A percentile compares a stretch with the other conserved stretches of the same genome.
Conservation (phyloP, 1,140 invertebrate genomes). For the Zaprionus gabonicus region DNA sequence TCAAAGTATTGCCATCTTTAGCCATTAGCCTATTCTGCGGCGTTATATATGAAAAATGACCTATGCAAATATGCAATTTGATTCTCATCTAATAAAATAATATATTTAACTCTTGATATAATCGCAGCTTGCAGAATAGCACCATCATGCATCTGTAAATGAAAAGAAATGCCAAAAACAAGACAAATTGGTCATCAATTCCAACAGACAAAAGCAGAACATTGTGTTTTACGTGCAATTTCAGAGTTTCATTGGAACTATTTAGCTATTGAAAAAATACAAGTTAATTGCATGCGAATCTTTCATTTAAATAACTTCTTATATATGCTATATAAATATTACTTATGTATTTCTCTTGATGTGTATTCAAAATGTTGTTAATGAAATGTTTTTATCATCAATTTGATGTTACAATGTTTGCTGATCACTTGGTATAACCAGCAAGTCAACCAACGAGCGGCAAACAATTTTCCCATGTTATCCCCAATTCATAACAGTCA, state of each 20-base stretch:
- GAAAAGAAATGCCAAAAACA: constrained; percentile 25
- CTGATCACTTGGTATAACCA: constrained; percentile 6
- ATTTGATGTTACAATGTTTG: constrained; percentile 29
- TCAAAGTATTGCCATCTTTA: constrained; percentile 79
- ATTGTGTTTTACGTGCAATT: constrained; percentile 10
- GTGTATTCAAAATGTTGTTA: constrained; percentile 40
- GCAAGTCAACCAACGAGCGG: background rate
- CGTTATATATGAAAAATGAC: constrained; percentile 3
- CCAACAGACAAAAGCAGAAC: constrained; percentile 7
- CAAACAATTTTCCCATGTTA: background rate
- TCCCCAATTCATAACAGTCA: background rate
- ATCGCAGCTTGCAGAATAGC: constrained; percentile 83
- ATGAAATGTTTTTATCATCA: constrained; percentile 15
- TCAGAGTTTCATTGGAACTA: constrained; percentile 23
- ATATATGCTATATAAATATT: background rate
- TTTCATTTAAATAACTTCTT: background rate
- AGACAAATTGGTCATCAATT: constrained; percentile 14
- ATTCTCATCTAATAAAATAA: constrained; percentile 45
- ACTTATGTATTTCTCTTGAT: constrained; percentile 24
- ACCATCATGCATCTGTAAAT: constrained; percentile 84
- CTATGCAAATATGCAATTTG: constrained; percentile 29
- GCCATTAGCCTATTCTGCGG: constrained; percentile 57
- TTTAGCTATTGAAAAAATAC: constrained; percentile 10
- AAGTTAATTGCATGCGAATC: constrained; percentile 40
- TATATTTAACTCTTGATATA: constrained; percentile 46